Base-by-base conservation (phyloP, 2,113 vertebrate species). In the Seriola quinqueradiata region DNA sequence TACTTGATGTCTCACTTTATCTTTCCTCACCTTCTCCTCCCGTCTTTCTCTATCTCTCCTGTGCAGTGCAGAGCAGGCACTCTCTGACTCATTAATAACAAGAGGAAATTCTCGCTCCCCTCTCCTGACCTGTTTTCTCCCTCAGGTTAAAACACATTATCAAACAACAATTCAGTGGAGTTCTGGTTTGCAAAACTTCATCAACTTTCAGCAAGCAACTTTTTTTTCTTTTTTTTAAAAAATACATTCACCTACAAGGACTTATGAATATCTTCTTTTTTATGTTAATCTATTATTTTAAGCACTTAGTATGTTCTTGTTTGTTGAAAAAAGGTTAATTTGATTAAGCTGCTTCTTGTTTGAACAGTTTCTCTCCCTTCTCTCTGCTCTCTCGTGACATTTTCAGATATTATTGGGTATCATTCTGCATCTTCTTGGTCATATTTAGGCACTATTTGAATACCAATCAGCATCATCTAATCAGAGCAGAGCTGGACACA, bases 401-500 rank as follows among this genome's bases (percentile, higher is more conserved):
- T 68, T 71, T 42, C 16, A 40, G 36, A 70, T 46, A 74, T n/a
- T 6, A 71, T 55, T 44, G 52, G 68, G 32, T 71, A 34, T 84
- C 69, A 65, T 66, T 88, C 34, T 63, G 34, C 55, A 68, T 84
- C 74, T 55, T 75, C 81, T 79, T 69, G 70, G 69, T 86, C 79
- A 7, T 69, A 68, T 64, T 77, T 52, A 70, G 59, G 65, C 76
- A 40, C 19, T 34, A 66, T 83, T 32, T 76, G 7, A 83, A 63
- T 28, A 54, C 34, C 52, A 84, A 66, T 85, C 64, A 79, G 68
- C 68, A 79, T 73, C 40, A 5, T 88, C 63, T 61, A 85, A 54
- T 88, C 79, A 88, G 58, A 89, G 73, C 82, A 70, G 73, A 87
- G 70, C 74, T 61, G 21, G 75, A 82, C 85, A 48, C 64, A 10